Base-by-base conservation (phyloP, 92 coral and sea anemone genomes). In the Palythoa caribaeorum region DNA sequence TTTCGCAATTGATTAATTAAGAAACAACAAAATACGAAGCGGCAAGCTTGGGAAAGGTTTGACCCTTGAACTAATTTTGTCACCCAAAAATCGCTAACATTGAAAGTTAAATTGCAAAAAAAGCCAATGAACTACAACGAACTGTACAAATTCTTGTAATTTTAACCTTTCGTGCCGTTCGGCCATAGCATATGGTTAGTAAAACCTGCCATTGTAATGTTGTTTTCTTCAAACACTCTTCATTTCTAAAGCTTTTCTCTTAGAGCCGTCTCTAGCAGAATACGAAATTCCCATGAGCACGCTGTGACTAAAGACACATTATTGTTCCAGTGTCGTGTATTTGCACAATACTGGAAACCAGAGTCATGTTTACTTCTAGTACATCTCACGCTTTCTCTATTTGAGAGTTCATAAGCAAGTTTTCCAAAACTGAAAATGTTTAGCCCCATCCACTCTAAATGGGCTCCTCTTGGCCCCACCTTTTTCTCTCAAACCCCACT, bases 221-320 rank as follows among this genome's bases (percentile, higher is more conserved):
- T 71, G 39, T 66, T 81, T 48, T 15, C 75, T 47, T 47, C 19
- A 12, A 80, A 63, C 85, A 80, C 39, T 59, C 40, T 53, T 20
- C 5, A 65, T 80, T 81, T 81, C 86, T 44, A 81, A 81, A 68
- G 86, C 86, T 48, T 81, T 81, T 81, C 86, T 81, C 52, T 81
- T 39, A 81, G 57, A 80, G 12, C 44, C 44, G 60, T 81, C 47
- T 53, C 86, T 66, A 38, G 86, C 53, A 66, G 74, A 81, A 68
- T 81, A 36, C 12, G 74, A 80, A 19, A 66, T 48, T 81, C 86
- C 86, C 86, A 81, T 44, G 86, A 81, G 86, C 86, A 66, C 47
- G 86, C 19, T 35, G 86, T 20, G 3, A 10, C 57, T 80, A 66
- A 2, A 39, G 59, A 14, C 47, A 50, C 63, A 63, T 81, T 81